These are phyloP conservation scores for Tachuris rubrigastra DNA, from an alignment of 2,113 vertebrate species.

Conservation along the genomic window DNA sequence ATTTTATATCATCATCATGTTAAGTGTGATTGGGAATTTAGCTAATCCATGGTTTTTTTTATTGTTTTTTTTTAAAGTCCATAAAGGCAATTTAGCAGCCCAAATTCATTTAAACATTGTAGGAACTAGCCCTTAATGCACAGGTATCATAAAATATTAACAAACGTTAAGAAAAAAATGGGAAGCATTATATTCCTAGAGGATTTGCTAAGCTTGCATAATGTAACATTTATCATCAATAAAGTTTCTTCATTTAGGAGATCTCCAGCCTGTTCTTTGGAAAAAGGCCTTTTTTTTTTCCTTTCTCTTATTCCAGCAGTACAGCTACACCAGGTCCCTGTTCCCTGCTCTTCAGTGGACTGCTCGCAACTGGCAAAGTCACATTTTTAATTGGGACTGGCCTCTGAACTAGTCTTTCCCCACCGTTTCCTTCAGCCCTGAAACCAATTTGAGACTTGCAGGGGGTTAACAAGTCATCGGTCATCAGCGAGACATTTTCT, in stretches of 20 bases:
- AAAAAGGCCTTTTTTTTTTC: neutral
- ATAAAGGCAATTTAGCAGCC: constrained; percentile 20
- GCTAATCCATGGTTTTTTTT: neutral
- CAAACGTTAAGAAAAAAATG: neutral
- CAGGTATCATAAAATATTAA: constrained; percentile 60
- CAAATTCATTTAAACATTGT: constrained; percentile 17
- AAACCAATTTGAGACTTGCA: neutral
- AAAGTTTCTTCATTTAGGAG: neutral
- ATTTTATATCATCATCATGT: neutral
- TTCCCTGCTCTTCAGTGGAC: neutral
- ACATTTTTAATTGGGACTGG: neutral
- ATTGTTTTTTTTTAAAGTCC: neutral
- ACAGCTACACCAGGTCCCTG: neutral
- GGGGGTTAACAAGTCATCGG: neutral
- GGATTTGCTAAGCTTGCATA: constrained; percentile 29
- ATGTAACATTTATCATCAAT: neutral
- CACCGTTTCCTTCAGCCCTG: neutral
- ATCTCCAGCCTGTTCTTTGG: neutral
- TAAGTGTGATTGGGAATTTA: neutral
- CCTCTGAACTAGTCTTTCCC: neutral
- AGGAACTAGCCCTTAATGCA: constrained; percentile 23
- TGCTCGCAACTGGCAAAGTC: neutral
- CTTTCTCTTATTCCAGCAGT: neutral
- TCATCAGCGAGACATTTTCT: neutral
- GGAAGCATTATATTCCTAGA: constrained; percentile 37